Conservation (phyloP, 2,113 vertebrate genomes). For the Sapayoa aenigma region DNA sequence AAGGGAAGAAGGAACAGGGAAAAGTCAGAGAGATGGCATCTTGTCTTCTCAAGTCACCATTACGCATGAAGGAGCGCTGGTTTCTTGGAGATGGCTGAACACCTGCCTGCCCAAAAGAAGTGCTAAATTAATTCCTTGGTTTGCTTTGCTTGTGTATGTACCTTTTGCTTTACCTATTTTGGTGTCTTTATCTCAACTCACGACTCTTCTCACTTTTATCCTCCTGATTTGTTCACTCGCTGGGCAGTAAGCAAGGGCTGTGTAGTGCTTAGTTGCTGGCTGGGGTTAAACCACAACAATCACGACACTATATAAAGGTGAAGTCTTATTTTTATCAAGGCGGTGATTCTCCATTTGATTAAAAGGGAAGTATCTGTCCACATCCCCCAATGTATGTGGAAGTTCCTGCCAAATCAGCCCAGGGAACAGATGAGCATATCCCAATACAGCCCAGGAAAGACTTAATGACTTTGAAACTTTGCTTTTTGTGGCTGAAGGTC, state of each 20-base stretch:
- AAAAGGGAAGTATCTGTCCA: background rate
- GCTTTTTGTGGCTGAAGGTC: background rate
- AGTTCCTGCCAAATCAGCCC: background rate
- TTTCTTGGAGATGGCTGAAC: background rate
- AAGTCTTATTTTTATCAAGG: background rate
- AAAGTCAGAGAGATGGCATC: background rate
- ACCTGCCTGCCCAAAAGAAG: background rate
- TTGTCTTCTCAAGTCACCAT: background rate
- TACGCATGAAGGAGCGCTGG: background rate
- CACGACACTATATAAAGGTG: background rate
- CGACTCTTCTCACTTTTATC: background rate
- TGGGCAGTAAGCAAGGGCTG: too few species aligned
- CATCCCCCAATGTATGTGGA: fast-evolving
- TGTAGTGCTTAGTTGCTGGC: background rate
- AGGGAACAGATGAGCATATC: background rate
- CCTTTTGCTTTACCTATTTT: background rate
- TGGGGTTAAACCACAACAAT: background rate
- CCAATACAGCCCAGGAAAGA: background rate
- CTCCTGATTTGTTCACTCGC: background rate
- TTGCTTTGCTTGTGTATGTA: background rate
- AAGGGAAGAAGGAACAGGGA: background rate
- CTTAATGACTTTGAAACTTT: background rate
- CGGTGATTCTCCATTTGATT: background rate
- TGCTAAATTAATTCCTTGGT: background rate
- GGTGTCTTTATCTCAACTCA: background rate